Evolutionary conservation across 2,113 vertebrate species (phyloP).

Genomic region (Edolisoma coerulescens): DNA sequence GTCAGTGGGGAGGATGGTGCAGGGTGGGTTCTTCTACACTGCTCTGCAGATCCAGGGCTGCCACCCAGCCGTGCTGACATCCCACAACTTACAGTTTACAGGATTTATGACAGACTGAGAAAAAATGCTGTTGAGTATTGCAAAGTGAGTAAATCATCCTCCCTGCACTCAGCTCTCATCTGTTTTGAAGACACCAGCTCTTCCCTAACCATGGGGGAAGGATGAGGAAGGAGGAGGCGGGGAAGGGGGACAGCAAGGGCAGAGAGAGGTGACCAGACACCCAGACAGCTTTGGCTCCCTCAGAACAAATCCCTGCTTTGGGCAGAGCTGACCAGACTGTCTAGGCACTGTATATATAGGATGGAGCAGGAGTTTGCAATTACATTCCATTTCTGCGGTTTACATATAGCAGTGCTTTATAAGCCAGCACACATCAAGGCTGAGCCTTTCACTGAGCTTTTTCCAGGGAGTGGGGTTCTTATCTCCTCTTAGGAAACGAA

Average conservation of each 20-base stretch:
- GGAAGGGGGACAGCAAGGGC: background rate
- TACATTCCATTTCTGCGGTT: conserved; percentile 37
- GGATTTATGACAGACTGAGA: background rate
- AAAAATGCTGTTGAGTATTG: background rate
- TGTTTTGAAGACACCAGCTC: background rate
- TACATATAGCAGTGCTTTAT: background rate
- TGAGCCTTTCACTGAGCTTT: conserved; percentile 2
- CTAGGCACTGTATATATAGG: conserved; percentile 39
- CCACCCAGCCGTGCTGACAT: background rate
- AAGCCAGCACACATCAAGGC: conserved; percentile 29
- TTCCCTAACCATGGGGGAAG: fast-evolving
- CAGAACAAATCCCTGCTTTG: conserved; percentile 4
- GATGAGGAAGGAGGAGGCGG: background rate
- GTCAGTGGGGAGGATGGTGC: background rate
- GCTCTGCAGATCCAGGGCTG: background rate
- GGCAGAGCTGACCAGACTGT: conserved; percentile 1
- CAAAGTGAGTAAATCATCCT: background rate
- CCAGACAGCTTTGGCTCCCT: background rate
- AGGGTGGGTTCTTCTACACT: background rate
- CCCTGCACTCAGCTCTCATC: background rate
- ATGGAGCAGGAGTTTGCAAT: conserved; percentile 31
- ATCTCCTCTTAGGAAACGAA: conserved; percentile 66
- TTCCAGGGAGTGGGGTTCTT: conserved; percentile 47
- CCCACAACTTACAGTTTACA: background rate
- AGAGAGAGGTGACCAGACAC: conserved; percentile 6